Evolutionary conservation across 2,797 vertebrate species (phyloP).

Genomic region (Schizopygopsis malacanthus): DNA sequence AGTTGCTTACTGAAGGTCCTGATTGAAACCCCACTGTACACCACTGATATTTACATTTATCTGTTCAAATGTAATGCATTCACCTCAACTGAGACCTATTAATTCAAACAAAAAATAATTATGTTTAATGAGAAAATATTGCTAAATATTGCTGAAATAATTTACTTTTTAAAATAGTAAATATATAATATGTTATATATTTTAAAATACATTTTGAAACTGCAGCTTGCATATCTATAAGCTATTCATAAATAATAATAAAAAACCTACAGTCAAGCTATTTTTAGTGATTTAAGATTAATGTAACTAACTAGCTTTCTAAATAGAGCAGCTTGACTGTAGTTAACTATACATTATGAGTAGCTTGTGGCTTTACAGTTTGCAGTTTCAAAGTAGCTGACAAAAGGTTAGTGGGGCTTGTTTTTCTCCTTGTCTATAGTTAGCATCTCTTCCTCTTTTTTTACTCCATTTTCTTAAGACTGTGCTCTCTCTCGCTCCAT

Average conservation of each 20-base stretch:
- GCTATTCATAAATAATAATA: background rate
- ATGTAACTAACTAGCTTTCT: background rate
- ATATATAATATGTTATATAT: background rate
- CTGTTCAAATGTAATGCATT: background rate
- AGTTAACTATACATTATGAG: background rate
- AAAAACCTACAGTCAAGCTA: background rate
- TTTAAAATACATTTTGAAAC: background rate
- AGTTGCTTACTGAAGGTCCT: too few species aligned
- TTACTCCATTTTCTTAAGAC: slow-evolving; percentile 4
- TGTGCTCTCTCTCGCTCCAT: slow-evolving; percentile 68
- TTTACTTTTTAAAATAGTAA: background rate
- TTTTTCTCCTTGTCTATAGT: slow-evolving; percentile 39
- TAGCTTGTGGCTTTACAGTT: background rate
- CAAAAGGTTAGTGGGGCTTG: slow-evolving; percentile 34
- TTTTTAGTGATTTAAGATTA: background rate
- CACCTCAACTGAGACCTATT: background rate
- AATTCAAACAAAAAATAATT: background rate
- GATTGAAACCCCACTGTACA: too few species aligned
- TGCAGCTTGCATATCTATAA: background rate
- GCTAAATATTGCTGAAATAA: background rate
- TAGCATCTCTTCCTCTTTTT: slow-evolving; percentile 2
- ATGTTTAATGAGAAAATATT: background rate
- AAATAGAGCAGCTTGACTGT: slow-evolving; percentile 22
- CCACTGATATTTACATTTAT: background rate
- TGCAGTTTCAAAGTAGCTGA: slow-evolving; percentile 11